Conservation (phyloP, 1,140 invertebrate genomes). For the Papilio polyxenes region DNA sequence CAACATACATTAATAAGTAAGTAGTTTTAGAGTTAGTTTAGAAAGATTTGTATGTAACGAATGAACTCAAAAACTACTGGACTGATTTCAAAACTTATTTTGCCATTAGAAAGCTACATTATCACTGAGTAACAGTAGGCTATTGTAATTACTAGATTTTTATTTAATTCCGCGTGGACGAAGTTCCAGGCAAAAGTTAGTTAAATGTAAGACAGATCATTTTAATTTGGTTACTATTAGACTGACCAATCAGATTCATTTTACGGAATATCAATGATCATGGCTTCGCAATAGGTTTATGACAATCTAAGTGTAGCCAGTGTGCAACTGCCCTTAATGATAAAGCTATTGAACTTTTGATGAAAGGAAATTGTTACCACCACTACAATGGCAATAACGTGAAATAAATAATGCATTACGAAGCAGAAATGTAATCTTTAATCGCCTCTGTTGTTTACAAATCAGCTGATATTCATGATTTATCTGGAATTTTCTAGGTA, state of each 20-base stretch:
- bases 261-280: slow-evolving; percentile 10
- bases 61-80: neutral
- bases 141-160: too few relatives aligned
- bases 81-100: too few relatives aligned
- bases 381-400: neutral
- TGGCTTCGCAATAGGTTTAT: neutral
- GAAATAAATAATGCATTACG: neutral
- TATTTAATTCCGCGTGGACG: too few relatives aligned
- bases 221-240: too few relatives aligned
- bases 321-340: slow-evolving; percentile 9
- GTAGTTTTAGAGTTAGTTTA: too few relatives aligned
- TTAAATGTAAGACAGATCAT: too few relatives aligned
- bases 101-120: too few relatives aligned
- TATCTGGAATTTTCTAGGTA: neutral
- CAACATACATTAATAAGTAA: too few relatives aligned
- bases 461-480: neutral
- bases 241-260: neutral
- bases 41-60: neutral
- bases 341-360: neutral
- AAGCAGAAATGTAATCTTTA: neutral
- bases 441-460: neutral
- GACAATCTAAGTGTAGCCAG: neutral
- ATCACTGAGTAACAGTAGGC: too few relatives aligned
- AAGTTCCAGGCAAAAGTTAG: too few relatives aligned
- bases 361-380: neutral